Evolutionary conservation across 1,140 invertebrate genomes (phyloP).

Genomic region (Hypsibius dujardini): DNA sequence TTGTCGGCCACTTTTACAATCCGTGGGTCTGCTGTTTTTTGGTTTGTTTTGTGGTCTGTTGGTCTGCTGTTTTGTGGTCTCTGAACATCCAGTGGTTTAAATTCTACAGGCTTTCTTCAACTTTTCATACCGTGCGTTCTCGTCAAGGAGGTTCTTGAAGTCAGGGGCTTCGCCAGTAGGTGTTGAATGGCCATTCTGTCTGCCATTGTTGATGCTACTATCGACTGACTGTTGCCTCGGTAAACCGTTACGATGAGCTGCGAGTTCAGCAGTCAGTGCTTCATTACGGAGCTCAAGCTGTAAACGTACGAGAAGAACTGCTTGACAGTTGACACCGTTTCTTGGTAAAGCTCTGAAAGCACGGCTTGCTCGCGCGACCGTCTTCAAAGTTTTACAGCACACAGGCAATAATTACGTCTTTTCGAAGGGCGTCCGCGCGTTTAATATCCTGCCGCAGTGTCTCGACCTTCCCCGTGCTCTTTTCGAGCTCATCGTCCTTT

Average conservation of each 20-base stretch:
- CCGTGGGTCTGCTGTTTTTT: too few species aligned
- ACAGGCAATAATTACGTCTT: conserved; percentile 42
- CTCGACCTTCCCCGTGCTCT: conserved; percentile 79
- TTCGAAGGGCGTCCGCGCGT: conserved; percentile 64
- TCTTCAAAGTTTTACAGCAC: background rate
- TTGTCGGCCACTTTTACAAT: too few species aligned
- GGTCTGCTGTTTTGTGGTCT: too few species aligned
- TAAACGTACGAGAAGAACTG: background rate
- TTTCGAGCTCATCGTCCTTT: conserved; percentile 85
- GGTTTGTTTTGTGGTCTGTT: too few species aligned
- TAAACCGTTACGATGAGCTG: background rate
- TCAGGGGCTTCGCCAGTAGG: too few species aligned
- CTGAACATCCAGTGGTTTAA: too few species aligned
- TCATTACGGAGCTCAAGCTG: conserved; percentile 13
- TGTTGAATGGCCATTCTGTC: background rate
- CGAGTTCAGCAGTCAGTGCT: background rate
- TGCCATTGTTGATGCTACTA: background rate
- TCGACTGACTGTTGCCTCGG: background rate
- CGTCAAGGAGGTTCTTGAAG: too few species aligned
- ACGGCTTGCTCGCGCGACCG: too few species aligned
- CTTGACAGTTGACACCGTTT: too few species aligned
- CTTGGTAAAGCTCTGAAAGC: too few species aligned
- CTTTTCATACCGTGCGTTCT: too few species aligned
- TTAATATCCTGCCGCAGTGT: conserved; percentile 68
- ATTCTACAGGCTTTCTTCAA: too few species aligned